Conservation (phyloP, 1,140 invertebrate species). For the Ooceraea biroi region DNA sequence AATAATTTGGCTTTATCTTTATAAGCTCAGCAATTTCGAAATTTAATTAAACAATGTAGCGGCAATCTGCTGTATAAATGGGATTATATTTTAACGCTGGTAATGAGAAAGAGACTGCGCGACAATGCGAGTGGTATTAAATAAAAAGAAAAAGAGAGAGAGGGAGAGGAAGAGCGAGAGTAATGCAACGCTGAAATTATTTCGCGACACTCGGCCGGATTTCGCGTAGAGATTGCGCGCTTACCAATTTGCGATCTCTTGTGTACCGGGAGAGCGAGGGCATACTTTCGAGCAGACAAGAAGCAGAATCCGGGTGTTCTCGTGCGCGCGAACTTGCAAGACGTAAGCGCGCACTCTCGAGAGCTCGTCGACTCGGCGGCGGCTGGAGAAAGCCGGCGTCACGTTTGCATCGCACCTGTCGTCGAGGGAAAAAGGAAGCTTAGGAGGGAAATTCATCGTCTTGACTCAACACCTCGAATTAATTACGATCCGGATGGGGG, state of each 20-base stretch:
- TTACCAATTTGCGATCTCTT: constrained; percentile 61
- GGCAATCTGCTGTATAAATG: constrained; percentile 56
- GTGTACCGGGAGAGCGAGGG: constrained; percentile 21
- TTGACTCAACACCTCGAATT: constrained; percentile 84
- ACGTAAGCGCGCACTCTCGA: constrained; percentile 67
- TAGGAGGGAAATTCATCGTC: constrained; percentile 75
- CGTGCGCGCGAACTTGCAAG: constrained; percentile 65
- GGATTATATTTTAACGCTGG: constrained; percentile 51
- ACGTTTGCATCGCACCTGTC: constrained; percentile 70
- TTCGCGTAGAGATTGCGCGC: constrained; percentile 50
- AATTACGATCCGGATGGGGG: constrained; percentile 79
- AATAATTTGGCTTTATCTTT: constrained; percentile 43
- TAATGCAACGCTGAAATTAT: constrained; percentile 51
- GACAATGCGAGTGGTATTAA: constrained; percentile 35
- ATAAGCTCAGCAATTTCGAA: constrained; percentile 52
- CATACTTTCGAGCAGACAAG: constrained; percentile 46
- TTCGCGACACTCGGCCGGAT: constrained; percentile 50
- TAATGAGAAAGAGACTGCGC: constrained; percentile 60
- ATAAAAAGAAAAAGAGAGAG: constrained; percentile 27
- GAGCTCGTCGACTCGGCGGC: constrained; percentile 71
- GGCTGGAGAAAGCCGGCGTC: constrained; percentile 76
- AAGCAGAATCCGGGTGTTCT: constrained; percentile 72
- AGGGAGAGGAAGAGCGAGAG: constrained; percentile 21
- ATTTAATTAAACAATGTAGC: constrained; percentile 58
- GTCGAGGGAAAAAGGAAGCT: constrained; percentile 41